A percentile compares a stretch with the other conserved stretches of the same genome.
phyloP scores from a whole-genome alignment of 2,888 invertebrate species.

The Aleiodes alternator region DNA sequence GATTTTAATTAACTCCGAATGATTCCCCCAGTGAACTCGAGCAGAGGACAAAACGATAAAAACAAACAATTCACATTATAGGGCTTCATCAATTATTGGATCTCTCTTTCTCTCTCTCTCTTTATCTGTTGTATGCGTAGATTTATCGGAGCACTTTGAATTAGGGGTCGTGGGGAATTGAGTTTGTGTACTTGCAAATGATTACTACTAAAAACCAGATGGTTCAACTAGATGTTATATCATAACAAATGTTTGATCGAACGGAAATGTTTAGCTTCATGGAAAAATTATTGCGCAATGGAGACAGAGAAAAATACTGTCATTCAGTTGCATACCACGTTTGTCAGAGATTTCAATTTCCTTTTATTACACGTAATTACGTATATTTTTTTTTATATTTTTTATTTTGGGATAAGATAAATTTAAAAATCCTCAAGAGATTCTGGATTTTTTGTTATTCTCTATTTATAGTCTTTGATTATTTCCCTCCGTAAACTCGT shows the following conservation, averaged over 20 bases:
- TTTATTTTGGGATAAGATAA: too few species aligned
- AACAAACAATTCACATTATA: conserved; percentile 8
- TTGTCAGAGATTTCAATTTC: conserved; percentile 1
- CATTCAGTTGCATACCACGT: neutral
- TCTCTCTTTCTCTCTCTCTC: neutral
- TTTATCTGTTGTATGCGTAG: neutral
- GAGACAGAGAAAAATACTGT: conserved; percentile 14
- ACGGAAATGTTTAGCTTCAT: conserved; percentile 21
- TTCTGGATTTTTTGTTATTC: neutral
- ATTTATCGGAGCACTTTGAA: conserved; percentile 26
- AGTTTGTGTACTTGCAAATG: neutral
- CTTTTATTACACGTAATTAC: neutral
- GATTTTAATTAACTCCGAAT: conserved; percentile 6
- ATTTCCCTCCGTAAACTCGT: conserved; percentile 1
- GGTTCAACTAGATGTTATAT: neutral
- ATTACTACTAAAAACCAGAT: neutral
- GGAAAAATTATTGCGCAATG: conserved; percentile 11
- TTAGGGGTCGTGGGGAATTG: conserved; percentile 21
- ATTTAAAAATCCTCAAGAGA: too few species aligned
- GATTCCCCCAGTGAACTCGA: neutral
- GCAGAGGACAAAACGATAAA: neutral
- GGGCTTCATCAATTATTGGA: conserved; percentile 24
- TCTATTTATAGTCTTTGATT: neutral
- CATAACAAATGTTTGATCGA: conserved; percentile 23
- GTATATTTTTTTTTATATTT: too few species aligned